These are phyloP conservation scores for Cerceris rybyensis DNA, from an alignment of 2,888 invertebrate species.

Conservation along the genomic window DNA sequence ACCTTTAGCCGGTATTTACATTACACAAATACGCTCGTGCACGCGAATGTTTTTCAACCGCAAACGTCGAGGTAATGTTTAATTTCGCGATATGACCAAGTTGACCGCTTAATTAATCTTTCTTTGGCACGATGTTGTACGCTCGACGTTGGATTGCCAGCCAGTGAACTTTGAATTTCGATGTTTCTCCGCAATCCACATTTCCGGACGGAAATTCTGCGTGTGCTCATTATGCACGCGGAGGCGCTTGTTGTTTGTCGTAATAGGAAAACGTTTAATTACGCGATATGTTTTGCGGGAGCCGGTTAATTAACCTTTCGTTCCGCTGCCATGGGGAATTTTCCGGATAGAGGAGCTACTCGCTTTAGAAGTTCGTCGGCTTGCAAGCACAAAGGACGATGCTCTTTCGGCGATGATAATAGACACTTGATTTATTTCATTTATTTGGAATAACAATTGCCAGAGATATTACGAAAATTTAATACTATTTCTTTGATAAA, in stretches of 20 bases:
- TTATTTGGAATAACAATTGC: too few relatives aligned
- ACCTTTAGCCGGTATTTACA: neutral
- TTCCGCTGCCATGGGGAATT: conserved; percentile 11
- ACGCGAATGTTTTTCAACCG: neutral
- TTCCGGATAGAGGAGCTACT: neutral
- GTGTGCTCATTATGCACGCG: conserved; percentile 15
- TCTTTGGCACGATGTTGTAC: conserved; percentile 32
- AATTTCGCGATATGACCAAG: conserved; percentile 29
- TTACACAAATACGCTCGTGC: too few relatives aligned
- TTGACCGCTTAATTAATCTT: conserved; percentile 52
- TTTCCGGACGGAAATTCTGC: conserved; percentile 30
- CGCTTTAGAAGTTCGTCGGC: too few relatives aligned
- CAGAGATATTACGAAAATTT: too few relatives aligned
- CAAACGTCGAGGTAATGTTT: conserved; percentile 14
- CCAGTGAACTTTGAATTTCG: conserved; percentile 18
- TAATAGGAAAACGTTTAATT: conserved; percentile 46
- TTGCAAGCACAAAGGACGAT: too few relatives aligned
- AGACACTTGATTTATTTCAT: too few relatives aligned
- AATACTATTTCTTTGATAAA: too few relatives aligned
- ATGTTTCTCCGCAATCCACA: conserved; percentile 1
- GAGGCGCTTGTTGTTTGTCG: conserved; percentile 31
- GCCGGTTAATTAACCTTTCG: conserved; percentile 52
- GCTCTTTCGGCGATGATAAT: too few relatives aligned
- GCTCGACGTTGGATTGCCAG: conserved; percentile 4
- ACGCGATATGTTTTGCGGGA: conserved; percentile 48